Percentiles rank a stretch among this genome's conserved stretches.
These are phyloP conservation scores for Lasioglossum malachurum DNA, from an alignment of 2,888 invertebrate genomes.

Conservation along the genomic window DNA sequence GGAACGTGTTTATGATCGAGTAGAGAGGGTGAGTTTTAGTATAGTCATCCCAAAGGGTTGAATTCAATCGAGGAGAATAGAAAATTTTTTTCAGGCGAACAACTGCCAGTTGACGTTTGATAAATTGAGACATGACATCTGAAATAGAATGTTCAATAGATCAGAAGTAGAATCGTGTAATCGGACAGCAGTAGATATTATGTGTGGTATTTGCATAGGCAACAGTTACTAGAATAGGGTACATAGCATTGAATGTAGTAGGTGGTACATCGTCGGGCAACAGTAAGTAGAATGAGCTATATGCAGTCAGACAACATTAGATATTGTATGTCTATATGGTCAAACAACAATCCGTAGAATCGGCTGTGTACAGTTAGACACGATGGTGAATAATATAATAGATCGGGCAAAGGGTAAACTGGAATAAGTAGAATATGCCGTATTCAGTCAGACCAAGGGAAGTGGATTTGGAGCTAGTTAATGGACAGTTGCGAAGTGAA, in stretches of 20 bases:
- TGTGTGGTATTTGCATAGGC: neutral
- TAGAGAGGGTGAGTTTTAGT: neutral
- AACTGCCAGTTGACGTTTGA: neutral
- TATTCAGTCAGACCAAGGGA: neutral
- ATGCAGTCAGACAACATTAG: neutral
- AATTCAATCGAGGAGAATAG: neutral
- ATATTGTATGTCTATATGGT: neutral
- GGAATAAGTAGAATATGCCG: too few species aligned
- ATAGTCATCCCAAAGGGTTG: neutral
- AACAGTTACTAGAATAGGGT: neutral
- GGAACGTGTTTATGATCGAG: slow-evolving; percentile 7
- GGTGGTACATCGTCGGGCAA: neutral
- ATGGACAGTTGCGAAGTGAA: neutral
- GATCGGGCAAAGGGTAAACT: neutral
- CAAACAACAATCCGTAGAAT: neutral
- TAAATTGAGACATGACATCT: neutral
- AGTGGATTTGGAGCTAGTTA: neutral
- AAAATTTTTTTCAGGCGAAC: neutral
- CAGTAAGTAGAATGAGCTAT: neutral
- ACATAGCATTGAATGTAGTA: neutral
- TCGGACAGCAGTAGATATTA: neutral
- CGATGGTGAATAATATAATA: neutral
- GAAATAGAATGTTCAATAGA: neutral
- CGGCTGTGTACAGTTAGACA: neutral
- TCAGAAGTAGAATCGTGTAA: too few species aligned